A percentile compares a stretch with the other conserved stretches of the same genome.
These are phyloP conservation scores for Eupithecia abbreviata DNA, from an alignment of 2,888 invertebrate genomes.

Conservation along the genomic window DNA sequence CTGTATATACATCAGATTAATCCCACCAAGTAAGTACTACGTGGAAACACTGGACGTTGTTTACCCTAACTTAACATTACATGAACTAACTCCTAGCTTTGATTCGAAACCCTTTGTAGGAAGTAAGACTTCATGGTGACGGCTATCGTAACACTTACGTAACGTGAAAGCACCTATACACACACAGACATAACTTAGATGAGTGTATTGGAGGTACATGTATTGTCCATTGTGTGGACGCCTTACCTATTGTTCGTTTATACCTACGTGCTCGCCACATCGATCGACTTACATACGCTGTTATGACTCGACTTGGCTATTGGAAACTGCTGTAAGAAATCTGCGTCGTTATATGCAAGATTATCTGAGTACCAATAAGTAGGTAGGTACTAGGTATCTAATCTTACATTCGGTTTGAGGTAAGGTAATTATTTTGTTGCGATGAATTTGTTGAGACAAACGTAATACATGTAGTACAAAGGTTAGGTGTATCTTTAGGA, in stretches of 20 bases:
- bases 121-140: conserved; percentile 48
- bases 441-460: background rate
- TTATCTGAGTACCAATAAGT: background rate
- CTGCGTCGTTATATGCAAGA: conserved; percentile 20
- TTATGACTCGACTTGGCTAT: conserved; percentile 65
- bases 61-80: conserved; percentile 39
- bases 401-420: background rate
- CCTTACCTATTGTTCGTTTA: conserved; percentile 75
- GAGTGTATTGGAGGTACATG: conserved; percentile 73
- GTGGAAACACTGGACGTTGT: conserved; percentile 35
- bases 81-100: conserved; percentile 36
- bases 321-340: conserved; percentile 48
- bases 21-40: conserved; percentile 16
- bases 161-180: conserved; percentile 61
- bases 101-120: conserved; percentile 39
- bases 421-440: background rate
- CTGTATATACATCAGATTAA: conserved; percentile 7
- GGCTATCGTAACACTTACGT: conserved; percentile 58
- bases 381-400: background rate
- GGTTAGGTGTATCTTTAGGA: background rate
- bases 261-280: conserved; percentile 61
- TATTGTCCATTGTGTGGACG: conserved; percentile 82
- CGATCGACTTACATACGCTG: conserved; percentile 67
- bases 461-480: background rate
- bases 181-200: conserved; percentile 71